Evolutionary conservation across 2,888 invertebrate genomes (phyloP).

Genomic region (Notodonta dromedarius): DNA sequence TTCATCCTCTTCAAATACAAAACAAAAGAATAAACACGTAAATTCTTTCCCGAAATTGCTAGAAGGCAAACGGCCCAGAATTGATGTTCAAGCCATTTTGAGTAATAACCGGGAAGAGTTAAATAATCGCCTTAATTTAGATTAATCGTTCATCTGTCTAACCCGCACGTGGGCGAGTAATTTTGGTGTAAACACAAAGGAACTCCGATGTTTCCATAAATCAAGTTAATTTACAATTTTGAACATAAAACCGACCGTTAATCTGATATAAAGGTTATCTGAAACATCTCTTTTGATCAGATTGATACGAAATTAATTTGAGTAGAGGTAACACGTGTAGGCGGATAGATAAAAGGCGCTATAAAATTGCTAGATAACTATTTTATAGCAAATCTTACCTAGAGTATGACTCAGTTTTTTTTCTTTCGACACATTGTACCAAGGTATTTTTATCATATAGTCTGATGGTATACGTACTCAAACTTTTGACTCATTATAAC

Average conservation of each 20-base stretch:
- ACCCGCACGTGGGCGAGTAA: slow-evolving; percentile 53
- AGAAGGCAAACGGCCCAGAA: slow-evolving; percentile 38
- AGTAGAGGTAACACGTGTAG: too few relatives aligned
- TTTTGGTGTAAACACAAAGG: slow-evolving; percentile 42
- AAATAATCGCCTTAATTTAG: slow-evolving; percentile 71
- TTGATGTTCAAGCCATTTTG: slow-evolving; percentile 40
- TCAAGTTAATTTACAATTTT: slow-evolving; percentile 45
- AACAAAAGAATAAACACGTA: slow-evolving; percentile 6
- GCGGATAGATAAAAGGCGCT: too few relatives aligned
- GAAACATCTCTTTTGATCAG: slow-evolving; percentile 5
- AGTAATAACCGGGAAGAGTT: slow-evolving; percentile 65
- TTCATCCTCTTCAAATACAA: not conserved
- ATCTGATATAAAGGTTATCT: slow-evolving; percentile 1
- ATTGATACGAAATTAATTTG: not conserved
- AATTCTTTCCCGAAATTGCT: slow-evolving; percentile 30
- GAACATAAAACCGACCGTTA: not conserved
- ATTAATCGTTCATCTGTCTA: slow-evolving; percentile 65
- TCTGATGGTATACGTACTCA: too few relatives aligned
- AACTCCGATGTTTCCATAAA: slow-evolving; percentile 46
- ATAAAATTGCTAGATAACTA: too few relatives aligned
- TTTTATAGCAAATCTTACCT: too few relatives aligned
- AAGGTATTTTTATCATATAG: too few relatives aligned
- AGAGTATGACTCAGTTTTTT: too few relatives aligned
- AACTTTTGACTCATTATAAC: too few relatives aligned
- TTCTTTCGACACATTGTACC: too few relatives aligned